A percentile compares a stretch with the other conserved stretches of the same genome.
These are phyloP conservation scores for Nannoperca obscura DNA, from an alignment of 2,797 vertebrate species.

Conservation along the genomic window DNA sequence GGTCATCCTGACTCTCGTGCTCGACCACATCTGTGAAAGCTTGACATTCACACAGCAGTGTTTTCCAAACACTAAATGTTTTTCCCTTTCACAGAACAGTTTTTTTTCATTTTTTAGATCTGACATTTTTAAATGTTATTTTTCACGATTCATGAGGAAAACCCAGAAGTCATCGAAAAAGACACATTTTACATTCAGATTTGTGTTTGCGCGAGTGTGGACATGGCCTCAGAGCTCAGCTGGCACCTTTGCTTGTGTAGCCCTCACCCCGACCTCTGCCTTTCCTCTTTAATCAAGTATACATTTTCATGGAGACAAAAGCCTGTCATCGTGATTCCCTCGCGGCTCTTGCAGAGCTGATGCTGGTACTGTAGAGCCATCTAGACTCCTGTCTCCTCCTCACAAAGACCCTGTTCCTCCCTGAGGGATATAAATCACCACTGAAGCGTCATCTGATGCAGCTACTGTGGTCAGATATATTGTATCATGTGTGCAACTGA, in stretches of 20 bases:
- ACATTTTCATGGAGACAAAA: conserved; percentile 34
- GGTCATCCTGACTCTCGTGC: conserved; percentile 47
- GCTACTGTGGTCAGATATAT: background rate
- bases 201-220: background rate
- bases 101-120: too few species aligned
- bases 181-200: background rate
- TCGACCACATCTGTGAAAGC: conserved; percentile 14
- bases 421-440: background rate
- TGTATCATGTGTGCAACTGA: too few species aligned
- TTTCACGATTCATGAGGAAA: background rate
- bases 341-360: background rate
- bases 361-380: background rate
- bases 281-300: conserved; percentile 32
- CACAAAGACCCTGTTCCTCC: conserved; percentile 7
- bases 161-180: background rate
- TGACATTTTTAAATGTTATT: background rate
- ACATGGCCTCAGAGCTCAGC: conserved; percentile 20
- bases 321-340: background rate
- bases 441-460: conserved; percentile 4
- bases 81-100: background rate
- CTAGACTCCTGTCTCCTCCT: conserved; percentile 7
- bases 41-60: background rate
- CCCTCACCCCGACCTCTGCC: conserved; percentile 1
- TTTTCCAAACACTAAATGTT: background rate
- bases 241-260: background rate